phyloP scores from a whole-genome alignment of 2,797 vertebrate genomes.

The Pseudomugil gertrudae region DNA sequence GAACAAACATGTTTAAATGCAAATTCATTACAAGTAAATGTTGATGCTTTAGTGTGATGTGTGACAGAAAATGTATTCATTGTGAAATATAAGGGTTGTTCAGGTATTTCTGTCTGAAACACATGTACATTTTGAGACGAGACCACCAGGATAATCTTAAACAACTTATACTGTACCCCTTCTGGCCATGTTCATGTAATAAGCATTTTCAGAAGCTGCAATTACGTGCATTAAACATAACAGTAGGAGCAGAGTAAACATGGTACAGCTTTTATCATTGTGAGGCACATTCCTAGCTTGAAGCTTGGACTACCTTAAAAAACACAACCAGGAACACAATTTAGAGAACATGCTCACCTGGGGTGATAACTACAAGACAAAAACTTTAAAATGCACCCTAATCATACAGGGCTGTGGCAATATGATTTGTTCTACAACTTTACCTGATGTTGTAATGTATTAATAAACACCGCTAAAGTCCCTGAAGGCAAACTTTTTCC shows the following conservation, averaged over 20 bases:
- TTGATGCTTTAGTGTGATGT: background rate
- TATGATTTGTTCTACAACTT: background rate
- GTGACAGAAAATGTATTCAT: background rate
- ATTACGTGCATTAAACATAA: conserved; percentile 23
- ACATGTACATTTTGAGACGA: conserved; percentile 4
- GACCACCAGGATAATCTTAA: conserved; percentile 1
- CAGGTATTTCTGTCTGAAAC: background rate
- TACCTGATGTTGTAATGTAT: background rate
- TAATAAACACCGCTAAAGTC: too few species aligned
- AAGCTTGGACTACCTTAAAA: conserved; percentile 4
- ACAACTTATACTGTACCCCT: background rate
- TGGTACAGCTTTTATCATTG: conserved; percentile 3
- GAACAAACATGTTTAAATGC: too few species aligned
- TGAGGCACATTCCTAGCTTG: conserved; percentile 6
- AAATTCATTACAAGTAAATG: background rate
- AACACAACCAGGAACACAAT: background rate
- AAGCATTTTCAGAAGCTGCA: conserved; percentile 9
- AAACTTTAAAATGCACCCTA: background rate
- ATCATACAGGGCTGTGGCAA: background rate
- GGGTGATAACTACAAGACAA: conserved; percentile 10
- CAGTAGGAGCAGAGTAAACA: conserved; percentile 8
- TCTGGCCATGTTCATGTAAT: background rate
- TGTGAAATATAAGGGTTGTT: background rate
- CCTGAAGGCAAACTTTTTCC: background rate
- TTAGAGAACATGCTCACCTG: conserved; percentile 8